Base-by-base conservation (phyloP, 1,140 invertebrate species). In the Drosophila chauvacae region DNA sequence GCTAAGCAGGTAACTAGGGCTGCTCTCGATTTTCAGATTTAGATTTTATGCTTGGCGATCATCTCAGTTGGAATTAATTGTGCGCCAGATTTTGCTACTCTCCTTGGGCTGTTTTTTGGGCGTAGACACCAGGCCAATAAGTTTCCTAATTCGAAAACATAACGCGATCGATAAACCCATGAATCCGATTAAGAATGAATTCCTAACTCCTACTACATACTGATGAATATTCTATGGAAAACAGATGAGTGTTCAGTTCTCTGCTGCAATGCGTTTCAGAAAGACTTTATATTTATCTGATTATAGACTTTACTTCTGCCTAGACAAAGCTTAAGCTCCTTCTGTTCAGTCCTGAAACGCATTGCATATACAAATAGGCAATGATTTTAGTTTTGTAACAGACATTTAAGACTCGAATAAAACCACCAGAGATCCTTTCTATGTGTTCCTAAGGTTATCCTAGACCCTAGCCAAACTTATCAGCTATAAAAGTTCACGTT, bases 41-140 rank as follows among this genome's bases (percentile, higher is more conserved):
- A 90, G 81, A 90, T 82, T 90, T 90, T 86, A 90, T 90, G 84
- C 81, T 90, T 83, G 83, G 70, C 80, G 86, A 90, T 85, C 80
- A 90, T 85, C 80, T 70, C 66, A 63, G 57, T 48, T 42, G 70
- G 63, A 72, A 73, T 73, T 73, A 73, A 73, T 73, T 73, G 70
- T 72, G 70, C 70, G 16, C 70, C 45, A 73, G 68, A 73, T 72
- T 30, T 72, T 42, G 14, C 51, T 23, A 10, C 51, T 16, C 20
- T 37, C 51, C 9, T 30, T 10, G 1, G 30, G 30, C 30, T 30
- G 7, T 9, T 20, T 20, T 30, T 66, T 51, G 9, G 26, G 48
- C n/a, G 30, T 20, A 53, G 20, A 44, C 47, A 45, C 53, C 33
- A 47, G 7, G 26, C 14, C 35, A 42, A n/a, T 71, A 26, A 30